Evolutionary conservation across 2,888 invertebrate genomes (phyloP), one percentile per base, ranked within the genome.

Genomic region (Chrysodeixis includens): DNA sequence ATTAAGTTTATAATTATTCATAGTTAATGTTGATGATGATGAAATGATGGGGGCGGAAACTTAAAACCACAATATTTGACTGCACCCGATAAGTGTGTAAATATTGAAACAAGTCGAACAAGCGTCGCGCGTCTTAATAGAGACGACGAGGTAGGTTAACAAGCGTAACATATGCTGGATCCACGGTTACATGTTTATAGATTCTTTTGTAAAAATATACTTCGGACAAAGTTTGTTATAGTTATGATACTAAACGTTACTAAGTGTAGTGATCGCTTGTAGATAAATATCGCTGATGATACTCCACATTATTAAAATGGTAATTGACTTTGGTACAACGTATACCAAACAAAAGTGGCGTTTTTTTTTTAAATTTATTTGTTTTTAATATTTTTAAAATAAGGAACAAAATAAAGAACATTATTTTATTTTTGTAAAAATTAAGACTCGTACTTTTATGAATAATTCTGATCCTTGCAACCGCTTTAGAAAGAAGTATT

Each of bases 91-190:
- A 63, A 55, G 32, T 64, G 22, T 44, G 30, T 65, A 65, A 75
- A 63, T 68, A 65, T 75, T 71, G 44, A 69, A 71, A 72, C 51
- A 65, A 55, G 68, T 71, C 68, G 59, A 81, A 81, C 77, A 78
- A 82, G 68, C 67, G 62, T 75, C 60, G 71, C 81, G 82, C 77
- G 69, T 79, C 76, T 76, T 69, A 78, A 74, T 76, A 72, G 67
- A 66, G 59, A 69, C 67, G 72, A 77, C 74, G 76, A 79, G 78
- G 77, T 78, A 64, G 68, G 53, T 66, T 66, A 69, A 75, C 73
- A 71, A 76, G 66, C 70, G 66, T 62, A 66, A 71, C 70, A 78
- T 66, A 77, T 69, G 67, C 69, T 69, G 55, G 22, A 58, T 58
- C 58, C 44, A 64, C 40, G 52, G 60, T 26, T 35, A 55, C 35